Evolutionary conservation across 1,140 invertebrate species (phyloP), one percentile per base, ranked within the genome.

Genomic region (Bilobella aurantiaca): DNA sequence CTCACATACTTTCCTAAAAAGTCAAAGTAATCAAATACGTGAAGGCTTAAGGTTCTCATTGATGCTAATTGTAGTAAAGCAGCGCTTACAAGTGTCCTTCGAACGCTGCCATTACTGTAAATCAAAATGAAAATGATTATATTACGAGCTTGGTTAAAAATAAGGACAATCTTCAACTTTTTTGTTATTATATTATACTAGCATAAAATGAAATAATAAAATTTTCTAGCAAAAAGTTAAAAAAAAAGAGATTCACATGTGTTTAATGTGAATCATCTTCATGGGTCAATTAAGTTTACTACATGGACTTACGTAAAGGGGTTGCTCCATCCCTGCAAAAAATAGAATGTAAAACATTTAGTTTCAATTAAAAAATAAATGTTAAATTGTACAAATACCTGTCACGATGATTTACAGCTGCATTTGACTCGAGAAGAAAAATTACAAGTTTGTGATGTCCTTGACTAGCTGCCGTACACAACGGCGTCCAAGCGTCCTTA

Each of bases 401-500:
- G 75, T 96, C 93, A 69, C 90, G 85, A 66, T 91, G 88, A 77
- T 92, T 86, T 1, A 94, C 91, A 59, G 85, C 85, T 0, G 92
- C 93, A n/a, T 88, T 89, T 63, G 86, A 79, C 74, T 94, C 90
- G 29, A 95, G 73, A 2, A 98, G 77, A 73, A 91, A 81, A 70
- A 83, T 83, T 2, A 88, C 86, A 23, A 88, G 83, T 77, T 82
- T 64, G 2, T 69, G 37, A 62, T 70, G 69, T 0, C 81, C 81
- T 72, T 90, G 88, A 73, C 87, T 89, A 46, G 89, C 85, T 5
- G 90, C 88, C 12, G 92, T 92, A 78, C 93, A 96, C 18, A 96
- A 79, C 0, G 80, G 78, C 14, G 79, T 81, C 79, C 79, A 81
- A 0, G 80, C 76, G 57, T 79, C 79, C 23, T 5, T 8, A 29